A percentile compares a stretch with the other conserved stretches of the same genome.
Conservation (phyloP, 2,888 invertebrate genomes). For the Limnephilus auricula region DNA sequence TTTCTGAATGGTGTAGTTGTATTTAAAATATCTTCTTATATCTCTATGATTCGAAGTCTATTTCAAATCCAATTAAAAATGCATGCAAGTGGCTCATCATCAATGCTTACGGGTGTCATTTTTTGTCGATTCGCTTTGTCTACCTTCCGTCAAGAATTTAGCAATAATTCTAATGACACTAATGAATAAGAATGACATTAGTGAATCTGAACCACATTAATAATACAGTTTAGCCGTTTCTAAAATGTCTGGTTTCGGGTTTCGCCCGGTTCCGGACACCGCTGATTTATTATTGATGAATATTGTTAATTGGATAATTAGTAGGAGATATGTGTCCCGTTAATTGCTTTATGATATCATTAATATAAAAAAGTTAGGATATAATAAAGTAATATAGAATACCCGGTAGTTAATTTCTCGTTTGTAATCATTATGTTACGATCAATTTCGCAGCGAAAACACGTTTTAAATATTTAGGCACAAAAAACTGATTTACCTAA, state of each 20-base stretch:
- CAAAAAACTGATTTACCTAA: not conserved
- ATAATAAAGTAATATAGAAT: not conserved
- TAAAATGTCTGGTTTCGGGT: not conserved
- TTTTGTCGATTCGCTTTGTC: conserved; percentile 24
- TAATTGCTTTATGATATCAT: not conserved
- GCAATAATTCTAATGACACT: conserved; percentile 11
- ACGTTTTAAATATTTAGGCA: not conserved
- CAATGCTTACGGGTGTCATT: not conserved
- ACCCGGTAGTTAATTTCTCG: not conserved
- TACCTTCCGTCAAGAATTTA: conserved; percentile 22
- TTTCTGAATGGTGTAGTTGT: too few relatives aligned
- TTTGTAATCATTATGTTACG: not conserved
- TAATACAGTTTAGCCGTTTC: conserved; percentile 2
- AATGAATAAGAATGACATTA: conserved; percentile 29
- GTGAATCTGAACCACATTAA: conserved; percentile 14
- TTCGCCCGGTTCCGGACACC: not conserved
- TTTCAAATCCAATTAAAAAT: not conserved
- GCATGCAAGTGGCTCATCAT: not conserved
- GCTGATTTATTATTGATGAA: not conserved
- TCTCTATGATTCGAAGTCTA: not conserved
- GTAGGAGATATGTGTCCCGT: conserved; percentile 29
- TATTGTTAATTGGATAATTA: conserved; percentile 2
- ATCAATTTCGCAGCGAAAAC: not conserved
- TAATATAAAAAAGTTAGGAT: not conserved
- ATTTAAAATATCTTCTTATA: too few relatives aligned